Evolutionary conservation across 2,888 invertebrate genomes (phyloP).

Genomic region (Theodoxus fluviatilis): DNA sequence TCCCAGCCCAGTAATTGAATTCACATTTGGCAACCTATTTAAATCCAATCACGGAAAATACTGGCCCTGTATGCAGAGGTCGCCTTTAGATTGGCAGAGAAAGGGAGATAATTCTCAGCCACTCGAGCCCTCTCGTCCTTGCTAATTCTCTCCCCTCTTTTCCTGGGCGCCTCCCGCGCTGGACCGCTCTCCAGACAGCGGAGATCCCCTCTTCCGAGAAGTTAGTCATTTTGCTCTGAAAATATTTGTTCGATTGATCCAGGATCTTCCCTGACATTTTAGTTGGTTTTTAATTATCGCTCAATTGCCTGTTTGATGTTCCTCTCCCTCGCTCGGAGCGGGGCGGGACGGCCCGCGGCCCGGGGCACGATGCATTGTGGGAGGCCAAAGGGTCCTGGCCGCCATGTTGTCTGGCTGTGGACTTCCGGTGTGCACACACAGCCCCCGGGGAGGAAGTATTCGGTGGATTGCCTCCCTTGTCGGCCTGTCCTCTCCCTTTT

Average conservation of each 20-base stretch:
- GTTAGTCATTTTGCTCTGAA: conserved; percentile 27
- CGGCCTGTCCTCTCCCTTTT: too few relatives aligned
- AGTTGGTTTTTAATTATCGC: conserved; percentile 29
- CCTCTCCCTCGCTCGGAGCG: too few relatives aligned
- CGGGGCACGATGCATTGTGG: too few relatives aligned
- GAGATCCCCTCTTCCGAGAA: conserved; percentile 1
- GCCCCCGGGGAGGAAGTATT: too few relatives aligned
- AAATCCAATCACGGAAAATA: conserved; percentile 28
- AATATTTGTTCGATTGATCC: conserved; percentile 29
- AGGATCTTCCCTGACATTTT: conserved; percentile 14
- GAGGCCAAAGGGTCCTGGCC: too few relatives aligned
- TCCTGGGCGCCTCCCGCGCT: too few relatives aligned
- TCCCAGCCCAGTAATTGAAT: conserved; percentile 26
- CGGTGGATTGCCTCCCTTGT: too few relatives aligned
- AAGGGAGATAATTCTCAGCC: conserved; percentile 22
- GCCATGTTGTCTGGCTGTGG: too few relatives aligned
- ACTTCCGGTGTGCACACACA: too few relatives aligned
- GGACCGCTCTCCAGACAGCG: background rate
- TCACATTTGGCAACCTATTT: conserved; percentile 28
- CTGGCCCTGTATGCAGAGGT: conserved; percentile 19
- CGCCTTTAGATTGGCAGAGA: conserved; percentile 22
- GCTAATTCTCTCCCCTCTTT: too few relatives aligned
- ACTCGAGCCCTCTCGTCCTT: background rate
- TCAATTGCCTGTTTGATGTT: conserved; percentile 26
- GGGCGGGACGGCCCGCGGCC: too few relatives aligned